These are phyloP conservation scores for Puntigrus tetrazona DNA, from an alignment of 2,113 vertebrate genomes.

Conservation along the genomic window DNA sequence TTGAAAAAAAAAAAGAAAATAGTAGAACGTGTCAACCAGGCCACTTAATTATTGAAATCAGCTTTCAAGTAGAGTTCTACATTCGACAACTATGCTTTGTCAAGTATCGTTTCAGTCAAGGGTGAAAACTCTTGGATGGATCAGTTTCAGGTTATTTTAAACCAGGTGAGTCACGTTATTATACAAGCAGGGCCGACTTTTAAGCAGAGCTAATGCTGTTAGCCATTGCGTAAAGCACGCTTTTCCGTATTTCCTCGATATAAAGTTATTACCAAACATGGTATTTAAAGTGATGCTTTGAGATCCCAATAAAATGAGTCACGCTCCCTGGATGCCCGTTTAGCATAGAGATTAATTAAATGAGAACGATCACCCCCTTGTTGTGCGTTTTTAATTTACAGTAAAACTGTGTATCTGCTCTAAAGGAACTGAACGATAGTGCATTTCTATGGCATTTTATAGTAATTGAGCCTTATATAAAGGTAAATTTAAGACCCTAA, in stretches of 20 bases:
- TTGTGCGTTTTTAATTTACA: neutral
- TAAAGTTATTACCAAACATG: neutral
- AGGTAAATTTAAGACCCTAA: neutral
- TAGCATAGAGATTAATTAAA: conserved; percentile 18
- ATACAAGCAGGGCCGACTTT: neutral
- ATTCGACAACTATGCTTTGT: conserved; percentile 1
- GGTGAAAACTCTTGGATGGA: neutral
- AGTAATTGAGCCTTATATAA: neutral
- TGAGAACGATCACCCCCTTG: neutral
- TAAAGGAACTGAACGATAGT: neutral
- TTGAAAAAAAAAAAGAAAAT: neutral
- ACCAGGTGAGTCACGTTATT: neutral
- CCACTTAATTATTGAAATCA: neutral
- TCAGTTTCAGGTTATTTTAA: neutral
- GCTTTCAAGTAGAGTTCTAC: neutral
- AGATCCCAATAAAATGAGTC: neutral
- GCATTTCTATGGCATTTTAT: neutral
- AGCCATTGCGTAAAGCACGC: neutral
- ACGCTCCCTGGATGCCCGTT: neutral
- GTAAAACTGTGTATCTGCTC: neutral
- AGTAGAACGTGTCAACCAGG: neutral
- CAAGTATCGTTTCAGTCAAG: neutral
- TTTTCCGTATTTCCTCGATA: neutral
- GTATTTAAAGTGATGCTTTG: neutral
- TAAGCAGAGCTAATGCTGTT: neutral